Base-by-base conservation (phyloP, 2,888 invertebrate genomes). In the Petrophora chlorosata region DNA sequence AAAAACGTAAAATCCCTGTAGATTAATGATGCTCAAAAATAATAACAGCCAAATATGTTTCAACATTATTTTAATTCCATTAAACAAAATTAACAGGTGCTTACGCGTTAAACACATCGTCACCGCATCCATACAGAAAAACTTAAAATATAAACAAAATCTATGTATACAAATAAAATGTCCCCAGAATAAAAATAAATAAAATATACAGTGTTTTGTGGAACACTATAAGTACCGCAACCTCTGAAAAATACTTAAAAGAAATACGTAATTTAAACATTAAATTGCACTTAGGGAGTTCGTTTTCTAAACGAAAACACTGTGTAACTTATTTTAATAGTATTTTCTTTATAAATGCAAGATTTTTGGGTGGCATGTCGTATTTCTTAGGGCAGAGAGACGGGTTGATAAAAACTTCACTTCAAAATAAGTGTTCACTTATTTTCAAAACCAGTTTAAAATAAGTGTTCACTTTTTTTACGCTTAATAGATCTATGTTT, bases 21-120 rank as follows among this genome's bases (percentile, higher is more conserved):
- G n/a, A 9, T 13, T 26, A 26, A 12, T 0, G 10, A 3, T 5
- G 13, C 13, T 13, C 13, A 33, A 12, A 12, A 33, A 33, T 17
- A 10, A 19, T 3, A 19, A 19, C 19, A 25, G 39, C 35, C 25
- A 48, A 47, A n/a, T 55, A 61, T 67, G 68, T 81, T 82, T 82
- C 81, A 85, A 87, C 85, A 81, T 85, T 80, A 73, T 81, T 87
- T 89, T 82, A 49, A 87, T 82, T 87, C 82, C 81, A 82, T 79
- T 86, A 88, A 82, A 87, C 79, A 83, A 82, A 77, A 44, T 79
- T 81, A 87, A 85, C 85, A 85, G 79, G 78, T 82, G 77, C 78
- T 74, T 77, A 75, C 68, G 63, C 68, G 65, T 70, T 65, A 71
- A 73, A 76, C 70, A 75, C 72, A 70, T 60, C 34, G 10, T 66